A percentile compares a stretch with the other conserved stretches of the same genome.
Conservation (phyloP, 2,113 vertebrate genomes). For the Syrrhaptes paradoxus region DNA sequence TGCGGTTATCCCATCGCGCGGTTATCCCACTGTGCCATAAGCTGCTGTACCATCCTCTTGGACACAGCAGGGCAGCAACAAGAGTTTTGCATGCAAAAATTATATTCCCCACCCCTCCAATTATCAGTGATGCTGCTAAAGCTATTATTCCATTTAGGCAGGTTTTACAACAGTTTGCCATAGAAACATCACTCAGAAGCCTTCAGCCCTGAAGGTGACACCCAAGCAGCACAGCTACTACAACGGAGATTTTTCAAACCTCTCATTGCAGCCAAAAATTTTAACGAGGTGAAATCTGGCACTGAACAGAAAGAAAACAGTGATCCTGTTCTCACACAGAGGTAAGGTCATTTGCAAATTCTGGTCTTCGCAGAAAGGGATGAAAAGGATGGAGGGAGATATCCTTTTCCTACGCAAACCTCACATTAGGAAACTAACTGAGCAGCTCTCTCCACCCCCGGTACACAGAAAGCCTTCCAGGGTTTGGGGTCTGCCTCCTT, state of each 20-base stretch:
- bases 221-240: background rate
- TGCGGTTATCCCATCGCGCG: background rate
- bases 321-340: background rate
- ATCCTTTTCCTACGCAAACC: background rate
- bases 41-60: background rate
- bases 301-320: background rate
- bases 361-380: background rate
- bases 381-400: background rate
- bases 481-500: background rate
- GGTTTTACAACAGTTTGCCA: background rate
- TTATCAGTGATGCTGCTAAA: background rate
- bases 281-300: background rate
- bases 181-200: background rate
- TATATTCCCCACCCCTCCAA: fast-evolving
- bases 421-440: background rate
- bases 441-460: background rate
- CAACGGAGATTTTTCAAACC: background rate
- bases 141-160: background rate
- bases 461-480: background rate
- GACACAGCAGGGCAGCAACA: background rate
- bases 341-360: background rate
- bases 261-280: background rate
- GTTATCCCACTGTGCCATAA: fast-evolving
- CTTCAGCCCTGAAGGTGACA: background rate
- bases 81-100: background rate